Base-by-base conservation (phyloP, 2,113 vertebrate genomes). In the Tachysurus vachellii region DNA sequence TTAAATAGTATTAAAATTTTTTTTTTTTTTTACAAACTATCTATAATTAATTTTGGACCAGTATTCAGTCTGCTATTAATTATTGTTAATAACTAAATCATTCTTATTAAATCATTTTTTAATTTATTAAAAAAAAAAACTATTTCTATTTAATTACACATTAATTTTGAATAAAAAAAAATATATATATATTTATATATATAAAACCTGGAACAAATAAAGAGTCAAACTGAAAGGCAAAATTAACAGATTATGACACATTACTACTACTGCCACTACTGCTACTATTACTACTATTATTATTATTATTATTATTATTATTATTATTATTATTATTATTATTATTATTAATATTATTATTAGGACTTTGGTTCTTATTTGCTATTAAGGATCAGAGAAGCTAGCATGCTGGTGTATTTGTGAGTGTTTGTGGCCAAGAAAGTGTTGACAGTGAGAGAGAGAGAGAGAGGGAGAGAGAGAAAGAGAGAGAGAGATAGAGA, bases 371-470 rank as follows among this genome's bases (percentile, higher is more conserved):
- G 12, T 68, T 28, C 26, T 64, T 23, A 21, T 61, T 23, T 61
- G 62, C 26, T n/a, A n/a, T 2, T n/a, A n/a, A 64, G 11, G 28
- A 70, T 70, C 6, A 31, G n/a, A 31, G 28, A 7, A 75, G 73
- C 82, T 50, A 73, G 73, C 44, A 86, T 82, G 2, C 17, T 54
- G 26, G 1, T 44, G 31, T 42, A 17, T 71, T 71, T 71, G 5
- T 84, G 31, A 85, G 85, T 79, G 71, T 77, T 85, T 79, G 85
- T 31, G 17, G 36, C 16, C 42, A 16, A 36, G n/a, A 13, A 19
- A 16, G 16, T 0, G 17, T 28, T 17, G 36, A 21, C 36, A 17
- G 66, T 17, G 14, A 36, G 66, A 19, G 66, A 19, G 66, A 17
- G 31, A 21, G 19, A 17, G 14, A 36, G 6, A 26, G 13, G 16